Evolutionary conservation across 2,113 vertebrate species (phyloP).

Genomic region (Ptychochromis oligacanthus): DNA sequence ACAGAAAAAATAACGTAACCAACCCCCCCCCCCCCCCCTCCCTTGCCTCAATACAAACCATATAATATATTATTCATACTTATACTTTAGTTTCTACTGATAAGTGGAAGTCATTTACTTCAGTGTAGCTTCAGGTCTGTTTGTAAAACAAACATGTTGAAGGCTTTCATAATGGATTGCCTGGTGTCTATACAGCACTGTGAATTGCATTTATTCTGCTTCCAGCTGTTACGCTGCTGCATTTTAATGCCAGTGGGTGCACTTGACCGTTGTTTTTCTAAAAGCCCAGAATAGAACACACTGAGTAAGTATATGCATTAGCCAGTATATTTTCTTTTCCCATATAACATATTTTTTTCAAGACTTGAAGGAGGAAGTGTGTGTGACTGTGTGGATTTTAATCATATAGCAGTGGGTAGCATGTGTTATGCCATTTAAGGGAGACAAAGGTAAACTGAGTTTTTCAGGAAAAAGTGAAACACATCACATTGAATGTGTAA

Average conservation of each 20-base stretch:
- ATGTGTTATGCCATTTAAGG: background rate
- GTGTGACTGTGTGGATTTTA: background rate
- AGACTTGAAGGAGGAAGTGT: background rate
- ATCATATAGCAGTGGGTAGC: background rate
- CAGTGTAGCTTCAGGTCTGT: conserved; percentile 19
- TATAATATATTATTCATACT: background rate
- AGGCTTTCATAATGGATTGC: conserved; percentile 15
- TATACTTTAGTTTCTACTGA: background rate
- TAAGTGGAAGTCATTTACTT: background rate
- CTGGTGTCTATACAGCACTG: background rate
- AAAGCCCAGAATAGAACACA: conserved; percentile 17
- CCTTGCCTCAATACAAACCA: background rate
- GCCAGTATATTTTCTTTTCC: conserved; percentile 5
- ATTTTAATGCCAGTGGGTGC: conserved; percentile 36
- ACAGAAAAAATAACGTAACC: too few species aligned
- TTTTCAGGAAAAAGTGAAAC: background rate
- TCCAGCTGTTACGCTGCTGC: conserved; percentile 38
- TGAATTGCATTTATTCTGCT: conserved; percentile 15
- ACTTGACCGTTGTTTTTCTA: conserved; percentile 39
- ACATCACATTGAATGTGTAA: conserved; percentile 28
- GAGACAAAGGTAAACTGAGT: background rate
- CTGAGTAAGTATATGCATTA: conserved; percentile 8
- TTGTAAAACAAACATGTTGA: conserved; percentile 4
- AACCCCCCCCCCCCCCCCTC: background rate
- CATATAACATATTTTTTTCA: background rate